Evolutionary conservation across 1,140 invertebrate species (phyloP).

Genomic region (Diabrotica undecimpunctata): DNA sequence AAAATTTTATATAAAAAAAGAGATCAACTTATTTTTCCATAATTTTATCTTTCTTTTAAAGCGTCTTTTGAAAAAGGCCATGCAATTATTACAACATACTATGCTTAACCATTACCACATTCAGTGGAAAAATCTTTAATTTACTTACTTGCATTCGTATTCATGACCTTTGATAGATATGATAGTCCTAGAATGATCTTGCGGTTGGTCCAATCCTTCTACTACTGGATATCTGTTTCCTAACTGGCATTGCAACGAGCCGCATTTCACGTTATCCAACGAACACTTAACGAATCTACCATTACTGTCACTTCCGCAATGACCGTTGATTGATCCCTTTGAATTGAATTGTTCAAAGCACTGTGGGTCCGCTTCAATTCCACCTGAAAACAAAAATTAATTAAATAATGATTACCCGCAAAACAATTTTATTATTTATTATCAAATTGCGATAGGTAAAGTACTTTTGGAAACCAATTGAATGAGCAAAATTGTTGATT

Average conservation of each 20-base stretch:
- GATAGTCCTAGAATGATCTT: slow-evolving; percentile 68
- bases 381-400: slow-evolving; percentile 50
- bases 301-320: slow-evolving; percentile 79
- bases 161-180: slow-evolving; percentile 81
- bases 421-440: too few species aligned
- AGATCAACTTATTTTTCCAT: too few species aligned
- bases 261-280: slow-evolving; percentile 80
- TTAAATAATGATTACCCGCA: too few species aligned
- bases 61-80: too few species aligned
- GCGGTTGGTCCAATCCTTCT: slow-evolving; percentile 72
- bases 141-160: slow-evolving; percentile 88
- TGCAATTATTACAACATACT: too few species aligned
- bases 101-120: too few species aligned
- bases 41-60: too few species aligned
- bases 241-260: slow-evolving; percentile 84
- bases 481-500: too few species aligned
- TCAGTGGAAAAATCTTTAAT: neutral
- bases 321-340: slow-evolving; percentile 87
- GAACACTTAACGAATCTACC: slow-evolving; percentile 85
- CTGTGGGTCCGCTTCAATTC: slow-evolving; percentile 70
- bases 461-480: too few species aligned
- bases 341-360: slow-evolving; percentile 94
- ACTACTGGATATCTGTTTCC: slow-evolving; percentile 76
- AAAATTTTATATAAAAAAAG: too few species aligned
- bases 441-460: too few species aligned